Conservation (phyloP, 2,113 vertebrate genomes). For the Lamprotornis superbus region DNA sequence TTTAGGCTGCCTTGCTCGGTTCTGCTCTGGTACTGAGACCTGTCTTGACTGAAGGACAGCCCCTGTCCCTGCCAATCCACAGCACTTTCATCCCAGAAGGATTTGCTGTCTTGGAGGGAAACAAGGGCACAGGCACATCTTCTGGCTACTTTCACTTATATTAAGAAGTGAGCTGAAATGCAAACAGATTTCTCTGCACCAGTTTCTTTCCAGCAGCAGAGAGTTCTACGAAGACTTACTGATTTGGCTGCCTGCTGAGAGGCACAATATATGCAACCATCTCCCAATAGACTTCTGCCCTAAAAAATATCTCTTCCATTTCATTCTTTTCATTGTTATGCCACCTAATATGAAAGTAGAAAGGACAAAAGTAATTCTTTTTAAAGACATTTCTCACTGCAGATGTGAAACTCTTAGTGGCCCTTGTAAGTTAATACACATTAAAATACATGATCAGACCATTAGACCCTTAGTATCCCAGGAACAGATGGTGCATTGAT, state of each 20-base stretch:
- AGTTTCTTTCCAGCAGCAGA: background rate
- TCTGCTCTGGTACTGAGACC: background rate
- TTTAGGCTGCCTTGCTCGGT: background rate
- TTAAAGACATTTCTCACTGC: background rate
- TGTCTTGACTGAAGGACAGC: background rate
- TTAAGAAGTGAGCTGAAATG: background rate
- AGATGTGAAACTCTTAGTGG: background rate
- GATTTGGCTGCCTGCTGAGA: background rate
- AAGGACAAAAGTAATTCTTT: background rate
- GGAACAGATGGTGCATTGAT: background rate
- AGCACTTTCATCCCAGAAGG: background rate
- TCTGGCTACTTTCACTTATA: background rate
- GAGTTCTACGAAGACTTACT: background rate
- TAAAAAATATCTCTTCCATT: background rate
- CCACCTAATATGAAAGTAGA: background rate
- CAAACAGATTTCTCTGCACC: background rate
- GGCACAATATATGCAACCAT: background rate
- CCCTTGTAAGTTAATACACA: background rate
- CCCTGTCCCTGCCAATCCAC: background rate
- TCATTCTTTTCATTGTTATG: background rate
- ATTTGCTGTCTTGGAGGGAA: background rate
- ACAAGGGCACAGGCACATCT: background rate
- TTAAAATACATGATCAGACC: background rate
- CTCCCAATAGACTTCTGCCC: background rate
- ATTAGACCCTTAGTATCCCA: background rate